These are phyloP conservation scores for Mycalesis mineus DNA, from an alignment of 2,888 invertebrate genomes.

Conservation along the genomic window DNA sequence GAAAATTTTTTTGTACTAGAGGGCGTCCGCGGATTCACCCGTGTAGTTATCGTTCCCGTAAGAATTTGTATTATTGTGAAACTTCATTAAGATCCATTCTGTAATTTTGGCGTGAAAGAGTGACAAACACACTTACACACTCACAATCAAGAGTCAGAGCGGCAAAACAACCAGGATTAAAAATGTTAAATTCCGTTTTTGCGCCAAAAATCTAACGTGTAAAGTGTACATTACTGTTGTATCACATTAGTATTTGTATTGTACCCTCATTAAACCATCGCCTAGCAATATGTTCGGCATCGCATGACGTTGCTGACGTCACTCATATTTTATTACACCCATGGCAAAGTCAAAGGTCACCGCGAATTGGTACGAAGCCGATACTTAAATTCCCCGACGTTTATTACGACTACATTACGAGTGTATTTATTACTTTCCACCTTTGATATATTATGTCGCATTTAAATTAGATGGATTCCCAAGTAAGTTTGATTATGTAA, in stretches of 20 bases:
- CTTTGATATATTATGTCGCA: not conserved
- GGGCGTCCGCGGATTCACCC: too few relatives aligned
- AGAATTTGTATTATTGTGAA: too few relatives aligned
- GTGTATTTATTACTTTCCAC: constrained; percentile 5
- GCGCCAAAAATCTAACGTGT: too few relatives aligned
- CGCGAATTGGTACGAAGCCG: not conserved
- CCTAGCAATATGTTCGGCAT: not conserved
- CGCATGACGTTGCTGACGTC: constrained; percentile 1
- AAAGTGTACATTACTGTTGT: too few relatives aligned
- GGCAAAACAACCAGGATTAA: too few relatives aligned
- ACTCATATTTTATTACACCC: constrained; percentile 3
- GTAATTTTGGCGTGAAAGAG: too few relatives aligned
- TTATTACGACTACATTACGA: not conserved
- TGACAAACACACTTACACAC: too few relatives aligned
- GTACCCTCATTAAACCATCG: not conserved
- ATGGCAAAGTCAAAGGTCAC: not conserved
- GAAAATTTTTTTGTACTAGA: too few relatives aligned
- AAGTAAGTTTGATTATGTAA: not conserved
- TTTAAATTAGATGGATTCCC: not conserved
- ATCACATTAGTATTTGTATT: not conserved
- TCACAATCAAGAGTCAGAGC: too few relatives aligned
- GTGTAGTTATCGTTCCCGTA: too few relatives aligned
- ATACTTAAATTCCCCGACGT: constrained; percentile 2
- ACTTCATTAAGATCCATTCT: too few relatives aligned
- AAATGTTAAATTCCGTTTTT: too few relatives aligned